A percentile compares a stretch with the other conserved stretches of the same genome.
phyloP scores from a whole-genome alignment of 1,140 invertebrate genomes.

The Drosophila pseudoananassae region DNA sequence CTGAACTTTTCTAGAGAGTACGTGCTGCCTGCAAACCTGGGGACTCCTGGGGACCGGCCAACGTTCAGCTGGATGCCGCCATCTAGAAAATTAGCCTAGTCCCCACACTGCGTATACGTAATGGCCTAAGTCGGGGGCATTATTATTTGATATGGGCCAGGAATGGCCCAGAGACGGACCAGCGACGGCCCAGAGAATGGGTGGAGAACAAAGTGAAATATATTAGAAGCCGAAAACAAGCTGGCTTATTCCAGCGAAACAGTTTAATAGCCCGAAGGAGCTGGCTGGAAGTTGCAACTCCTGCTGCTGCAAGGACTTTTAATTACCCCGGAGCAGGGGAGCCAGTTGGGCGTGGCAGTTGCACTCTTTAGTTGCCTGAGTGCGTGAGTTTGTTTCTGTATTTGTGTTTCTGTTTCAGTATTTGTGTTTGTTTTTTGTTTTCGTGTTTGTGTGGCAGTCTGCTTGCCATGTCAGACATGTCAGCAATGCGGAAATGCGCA shows the following conservation, averaged over 20 bases:
- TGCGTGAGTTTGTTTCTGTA: conserved; percentile 1
- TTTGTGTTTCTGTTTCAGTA: conserved; percentile 1
- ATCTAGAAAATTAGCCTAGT: conserved; percentile 39
- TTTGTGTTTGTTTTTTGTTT: conserved; percentile 4
- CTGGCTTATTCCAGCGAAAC: conserved; percentile 20
- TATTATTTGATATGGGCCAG: conserved; percentile 35
- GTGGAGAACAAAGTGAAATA: conserved; percentile 17
- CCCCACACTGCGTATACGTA: conserved; percentile 60
- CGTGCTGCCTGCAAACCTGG: conserved; percentile 53
- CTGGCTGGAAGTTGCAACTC: conserved; percentile 2
- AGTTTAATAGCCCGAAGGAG: conserved; percentile 32
- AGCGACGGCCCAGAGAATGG: background rate
- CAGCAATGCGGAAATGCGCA: conserved; percentile 80
- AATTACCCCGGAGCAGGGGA: conserved; percentile 65
- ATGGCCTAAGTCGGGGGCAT: conserved; percentile 35
- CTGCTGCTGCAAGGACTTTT: conserved; percentile 56
- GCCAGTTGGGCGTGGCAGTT: conserved; percentile 36
- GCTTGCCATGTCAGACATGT: conserved; percentile 74
- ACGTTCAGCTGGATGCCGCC: conserved; percentile 42
- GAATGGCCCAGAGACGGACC: conserved; percentile 1
- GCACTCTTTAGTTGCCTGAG: conserved; percentile 13
- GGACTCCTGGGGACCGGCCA: conserved; percentile 61
- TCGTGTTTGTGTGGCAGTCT: conserved; percentile 20
- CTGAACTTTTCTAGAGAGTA: conserved; percentile 40
- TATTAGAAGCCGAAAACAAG: conserved; percentile 16